Evolutionary conservation across 2,888 invertebrate genomes (phyloP), one percentile per base, ranked within the genome.

Genomic region (Corythucha ciliata): DNA sequence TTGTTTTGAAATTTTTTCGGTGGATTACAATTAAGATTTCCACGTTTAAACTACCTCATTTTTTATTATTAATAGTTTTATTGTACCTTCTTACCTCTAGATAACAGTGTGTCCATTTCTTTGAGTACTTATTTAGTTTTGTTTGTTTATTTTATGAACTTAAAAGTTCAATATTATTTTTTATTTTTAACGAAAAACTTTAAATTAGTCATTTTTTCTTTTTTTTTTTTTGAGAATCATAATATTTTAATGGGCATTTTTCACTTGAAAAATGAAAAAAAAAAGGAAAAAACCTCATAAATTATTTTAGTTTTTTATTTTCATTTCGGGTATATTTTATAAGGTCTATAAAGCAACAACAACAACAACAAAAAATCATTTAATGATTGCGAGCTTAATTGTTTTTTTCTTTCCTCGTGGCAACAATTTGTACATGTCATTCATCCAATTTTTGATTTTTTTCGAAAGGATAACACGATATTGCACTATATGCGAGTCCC

Each of bases 401-500:
- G 48, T 56, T 57, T 51, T 29, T 29, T 29, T 29, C 29, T 29
- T 29, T 29, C n/a, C 8, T 57, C 42, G 45, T 49, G 58, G 58
- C 59, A 58, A 57, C 58, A 58, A 58, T 60, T 60, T 60, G 57
- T 60, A 60, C 60, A 60, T 60, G 58, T 59, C 57, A 36, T 29
- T 29, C 29, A 10, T 10, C 29, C 29, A 10, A 8, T 29, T 29
- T 8, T 29, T n/a, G n/a, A 8, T 29, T 29, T 29, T 29, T 29
- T 10, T 29, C 29, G 29, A 10, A 29, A 10, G 29, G n/a, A 29
- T 29, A 29, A 8, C 29, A 8, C 29, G 29, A 29, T 8, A 29
- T 8, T 29, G n/a, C n/a, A 29, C 29, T n/a, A n/a, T 10, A 29
- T 8, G 8, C 8, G n/a, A 29, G n/a, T 29, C 29, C 29, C 29